Evolutionary conservation across 2,888 invertebrate genomes (phyloP).

Genomic region (Ceratothoa steindachneri): DNA sequence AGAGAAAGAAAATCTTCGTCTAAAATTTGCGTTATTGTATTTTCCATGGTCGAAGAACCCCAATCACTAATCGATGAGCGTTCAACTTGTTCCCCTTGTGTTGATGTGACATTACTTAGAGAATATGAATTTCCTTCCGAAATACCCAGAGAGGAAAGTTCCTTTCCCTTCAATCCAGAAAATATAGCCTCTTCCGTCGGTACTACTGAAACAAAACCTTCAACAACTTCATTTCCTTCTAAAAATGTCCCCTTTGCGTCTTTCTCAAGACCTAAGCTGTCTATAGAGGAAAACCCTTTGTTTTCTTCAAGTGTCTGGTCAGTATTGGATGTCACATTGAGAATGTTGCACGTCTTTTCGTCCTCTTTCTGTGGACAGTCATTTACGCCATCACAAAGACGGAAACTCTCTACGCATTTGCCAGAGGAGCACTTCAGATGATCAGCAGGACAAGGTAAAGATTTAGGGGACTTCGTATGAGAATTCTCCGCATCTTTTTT

Average conservation of each 20-base stretch:
- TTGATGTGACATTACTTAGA: no score
- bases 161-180: no score
- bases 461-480: background rate
- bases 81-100: no score
- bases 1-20: no score
- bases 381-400: slow-evolving; percentile 20
- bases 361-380: slow-evolving; percentile 20
- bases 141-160: no score
- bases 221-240: background rate
- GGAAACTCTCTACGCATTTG: slow-evolving; percentile 11
- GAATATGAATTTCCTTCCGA: no score
- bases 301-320: background rate
- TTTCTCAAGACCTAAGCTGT: background rate
- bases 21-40: no score
- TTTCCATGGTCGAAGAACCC: no score
- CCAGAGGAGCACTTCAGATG: slow-evolving; percentile 17
- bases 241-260: background rate
- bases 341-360: slow-evolving; percentile 13
- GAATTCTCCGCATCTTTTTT: background rate
- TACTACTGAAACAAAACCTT: no score
- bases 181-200: no score
- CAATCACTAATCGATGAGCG: no score
- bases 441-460: background rate
- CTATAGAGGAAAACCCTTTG: background rate
- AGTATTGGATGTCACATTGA: slow-evolving; percentile 9